Evolutionary conservation across 2,888 invertebrate genomes (phyloP).

Genomic region (Melangyna quadrimaculata): DNA sequence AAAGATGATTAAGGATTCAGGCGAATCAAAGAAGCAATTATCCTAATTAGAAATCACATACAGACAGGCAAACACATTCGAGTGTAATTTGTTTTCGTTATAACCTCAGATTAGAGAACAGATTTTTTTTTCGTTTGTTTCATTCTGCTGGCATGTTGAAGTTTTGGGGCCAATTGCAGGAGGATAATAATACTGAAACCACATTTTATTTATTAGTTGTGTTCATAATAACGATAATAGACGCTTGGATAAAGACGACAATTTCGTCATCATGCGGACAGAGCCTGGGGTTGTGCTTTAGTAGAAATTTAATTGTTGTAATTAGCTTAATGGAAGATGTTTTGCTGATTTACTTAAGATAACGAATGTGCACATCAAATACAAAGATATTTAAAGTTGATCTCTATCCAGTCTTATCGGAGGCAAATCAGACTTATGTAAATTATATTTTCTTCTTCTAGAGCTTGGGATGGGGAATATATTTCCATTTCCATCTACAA

Average conservation of each 20-base stretch:
- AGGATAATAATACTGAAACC: conserved; percentile 27
- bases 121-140: conserved; percentile 17
- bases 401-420: background rate
- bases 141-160: background rate
- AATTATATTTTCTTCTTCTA: background rate
- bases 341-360: background rate
- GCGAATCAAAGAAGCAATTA: conserved; percentile 62
- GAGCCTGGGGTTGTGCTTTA: background rate
- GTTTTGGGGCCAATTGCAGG: conserved; percentile 19
- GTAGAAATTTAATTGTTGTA: conserved; percentile 18
- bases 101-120: conserved; percentile 38
- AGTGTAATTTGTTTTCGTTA: conserved; percentile 41
- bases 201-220: conserved; percentile 50
- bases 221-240: conserved; percentile 14
- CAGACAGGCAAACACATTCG: conserved; percentile 15
- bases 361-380: background rate
- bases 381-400: background rate
- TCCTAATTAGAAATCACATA: conserved; percentile 63
- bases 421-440: background rate
- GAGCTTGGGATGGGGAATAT: background rate
- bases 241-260: background rate
- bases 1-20: conserved; percentile 43
- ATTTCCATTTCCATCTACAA: background rate
- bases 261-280: background rate
- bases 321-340: conserved; percentile 53